phyloP scores from a whole-genome alignment of 2,797 vertebrate species.

The Propithecus deckenii region DNA sequence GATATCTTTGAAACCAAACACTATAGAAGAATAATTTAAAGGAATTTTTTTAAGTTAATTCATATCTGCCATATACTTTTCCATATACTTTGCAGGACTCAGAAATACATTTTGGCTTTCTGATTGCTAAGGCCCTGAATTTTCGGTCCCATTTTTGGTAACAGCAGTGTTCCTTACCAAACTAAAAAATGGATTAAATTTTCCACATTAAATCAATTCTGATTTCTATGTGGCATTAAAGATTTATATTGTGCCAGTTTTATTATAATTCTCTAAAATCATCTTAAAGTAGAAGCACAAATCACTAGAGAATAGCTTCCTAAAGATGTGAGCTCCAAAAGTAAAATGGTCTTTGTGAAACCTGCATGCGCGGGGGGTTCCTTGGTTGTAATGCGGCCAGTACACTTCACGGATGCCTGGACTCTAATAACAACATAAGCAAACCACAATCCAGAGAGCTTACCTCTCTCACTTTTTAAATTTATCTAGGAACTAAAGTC shows the following conservation, averaged over 20 bases:
- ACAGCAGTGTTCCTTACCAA: background rate
- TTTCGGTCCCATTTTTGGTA: background rate
- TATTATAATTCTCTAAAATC: constrained; percentile 54
- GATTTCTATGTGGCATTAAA: constrained; percentile 38
- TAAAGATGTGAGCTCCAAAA: background rate
- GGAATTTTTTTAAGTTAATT: background rate
- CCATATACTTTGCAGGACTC: background rate
- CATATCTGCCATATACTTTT: background rate
- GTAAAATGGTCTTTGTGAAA: background rate
- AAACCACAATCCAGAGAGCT: background rate
- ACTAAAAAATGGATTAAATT: constrained; percentile 3
- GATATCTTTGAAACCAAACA: background rate
- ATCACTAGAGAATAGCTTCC: background rate
- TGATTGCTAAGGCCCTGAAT: constrained; percentile 6
- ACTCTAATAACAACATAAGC: background rate
- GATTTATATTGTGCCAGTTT: background rate
- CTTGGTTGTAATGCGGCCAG: background rate
- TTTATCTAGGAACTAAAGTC: constrained; percentile 10
- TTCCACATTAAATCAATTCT: background rate
- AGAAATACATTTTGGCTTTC: background rate
- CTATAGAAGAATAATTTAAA: background rate
- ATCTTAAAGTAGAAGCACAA: constrained; percentile 9
- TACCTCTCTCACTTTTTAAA: background rate
- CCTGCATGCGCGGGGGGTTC: accelerated
- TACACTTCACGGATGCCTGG: background rate